Evolutionary conservation across 2,888 invertebrate species (phyloP).

Genomic region (Teinopalpus imperialis): DNA sequence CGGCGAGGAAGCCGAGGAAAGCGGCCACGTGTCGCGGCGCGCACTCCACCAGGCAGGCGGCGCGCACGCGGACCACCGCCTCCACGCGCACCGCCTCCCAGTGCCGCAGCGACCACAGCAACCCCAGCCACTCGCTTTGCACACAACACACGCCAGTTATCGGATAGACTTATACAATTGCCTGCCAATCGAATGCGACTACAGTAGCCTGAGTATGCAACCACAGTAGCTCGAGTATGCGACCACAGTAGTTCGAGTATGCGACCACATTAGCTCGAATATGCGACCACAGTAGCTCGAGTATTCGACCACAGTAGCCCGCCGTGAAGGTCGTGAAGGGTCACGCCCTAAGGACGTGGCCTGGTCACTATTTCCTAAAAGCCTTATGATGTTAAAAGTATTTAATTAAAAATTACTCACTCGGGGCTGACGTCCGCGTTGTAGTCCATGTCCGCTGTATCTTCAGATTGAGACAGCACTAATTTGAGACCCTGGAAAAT

Average conservation of each 20-base stretch:
- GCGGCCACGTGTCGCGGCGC: conserved; percentile 90
- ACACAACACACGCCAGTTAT: neutral
- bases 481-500: conserved; percentile 85
- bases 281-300: too few species aligned
- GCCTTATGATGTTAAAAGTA: too few species aligned
- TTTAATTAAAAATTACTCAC: conserved; percentile 46
- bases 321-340: too few species aligned
- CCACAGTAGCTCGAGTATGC: too few species aligned
- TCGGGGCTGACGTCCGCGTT: conserved; percentile 71
- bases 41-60: conserved; percentile 95
- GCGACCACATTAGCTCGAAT: too few species aligned
- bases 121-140: conserved; percentile 63
- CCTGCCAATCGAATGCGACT: too few species aligned
- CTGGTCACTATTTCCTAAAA: too few species aligned
- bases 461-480: conserved; percentile 83
- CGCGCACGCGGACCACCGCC: conserved; percentile 87
- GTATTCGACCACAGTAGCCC: too few species aligned
- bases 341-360: too few species aligned
- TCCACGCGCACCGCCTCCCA: conserved; percentile 87
- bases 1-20: conserved; percentile 92
- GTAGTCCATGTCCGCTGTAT: conserved; percentile 66
- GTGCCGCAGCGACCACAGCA: conserved; percentile 88
- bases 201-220: too few species aligned
- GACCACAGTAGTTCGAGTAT: too few species aligned
- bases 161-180: too few species aligned